A percentile compares a stretch with the other conserved stretches of the same genome.
Conservation (phyloP, 1,140 invertebrate genomes). For the Leptonema lineaticorne region DNA sequence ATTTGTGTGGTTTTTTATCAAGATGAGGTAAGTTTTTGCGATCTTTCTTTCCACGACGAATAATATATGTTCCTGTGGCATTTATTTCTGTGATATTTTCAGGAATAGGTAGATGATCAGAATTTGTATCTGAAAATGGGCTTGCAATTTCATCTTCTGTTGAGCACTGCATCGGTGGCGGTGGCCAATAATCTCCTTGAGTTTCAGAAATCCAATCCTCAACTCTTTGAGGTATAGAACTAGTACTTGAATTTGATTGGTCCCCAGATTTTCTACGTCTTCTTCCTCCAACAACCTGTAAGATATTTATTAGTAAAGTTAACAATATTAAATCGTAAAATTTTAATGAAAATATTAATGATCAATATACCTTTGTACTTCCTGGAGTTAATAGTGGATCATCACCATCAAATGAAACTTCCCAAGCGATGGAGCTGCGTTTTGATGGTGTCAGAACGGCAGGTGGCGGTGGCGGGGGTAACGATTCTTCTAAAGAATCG, state of each 20-base stretch:
- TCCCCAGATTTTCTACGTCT: constrained; percentile 61
- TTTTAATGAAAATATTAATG: not conserved
- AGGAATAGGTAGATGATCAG: constrained; percentile 57
- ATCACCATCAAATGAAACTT: constrained; percentile 71
- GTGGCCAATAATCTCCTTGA: constrained; percentile 63
- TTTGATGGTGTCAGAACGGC: constrained; percentile 62
- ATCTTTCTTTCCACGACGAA: constrained; percentile 62
- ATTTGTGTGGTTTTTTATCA: constrained; percentile 47
- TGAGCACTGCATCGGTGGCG: constrained; percentile 59
- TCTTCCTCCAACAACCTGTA: constrained; percentile 59
- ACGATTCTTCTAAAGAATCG: constrained; percentile 76
- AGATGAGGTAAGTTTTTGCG: constrained; percentile 55
- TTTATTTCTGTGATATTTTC: constrained; percentile 58
- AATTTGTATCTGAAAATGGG: constrained; percentile 64
- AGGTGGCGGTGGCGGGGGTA: constrained; percentile 60
- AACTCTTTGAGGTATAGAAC: constrained; percentile 59
- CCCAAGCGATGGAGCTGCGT: constrained; percentile 78
- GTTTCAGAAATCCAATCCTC: constrained; percentile 50
- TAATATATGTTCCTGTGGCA: constrained; percentile 71
- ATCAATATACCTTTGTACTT: constrained; percentile 64
- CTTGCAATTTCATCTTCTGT: constrained; percentile 67
- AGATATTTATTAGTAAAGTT: not conserved
- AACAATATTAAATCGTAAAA: not conserved
- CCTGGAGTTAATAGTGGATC: constrained; percentile 70
- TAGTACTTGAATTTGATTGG: constrained; percentile 60